phyloP scores from a whole-genome alignment of 2,113 vertebrate genomes.

The Henicopernis longicauda region DNA sequence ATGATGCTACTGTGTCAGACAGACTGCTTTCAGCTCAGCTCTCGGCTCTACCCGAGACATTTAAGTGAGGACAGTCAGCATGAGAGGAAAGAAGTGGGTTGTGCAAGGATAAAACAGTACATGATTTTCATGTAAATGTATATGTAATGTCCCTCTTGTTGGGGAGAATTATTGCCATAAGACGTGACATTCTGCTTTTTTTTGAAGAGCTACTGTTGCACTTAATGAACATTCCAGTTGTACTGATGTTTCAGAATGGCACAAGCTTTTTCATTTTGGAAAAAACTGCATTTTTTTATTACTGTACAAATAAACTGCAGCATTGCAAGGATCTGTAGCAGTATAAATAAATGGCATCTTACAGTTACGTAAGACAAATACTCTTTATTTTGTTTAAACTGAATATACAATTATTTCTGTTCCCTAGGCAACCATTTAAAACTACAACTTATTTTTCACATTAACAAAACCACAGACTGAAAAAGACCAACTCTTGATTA shows the following conservation, averaged over 20 bases:
- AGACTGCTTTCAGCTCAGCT: constrained; percentile 49
- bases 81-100: constrained; percentile 25
- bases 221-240: constrained; percentile 73
- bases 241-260: constrained; percentile 66
- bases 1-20: neutral
- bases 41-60: neutral
- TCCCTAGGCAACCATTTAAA: constrained; percentile 77
- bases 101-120: constrained; percentile 48
- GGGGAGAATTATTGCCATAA: constrained; percentile 65
- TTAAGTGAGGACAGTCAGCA: neutral
- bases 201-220: constrained; percentile 67
- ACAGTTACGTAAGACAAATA: constrained; percentile 77
- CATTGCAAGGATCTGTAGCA: constrained; percentile 67
- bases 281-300: constrained; percentile 68
- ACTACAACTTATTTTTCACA: constrained; percentile 75
- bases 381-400: constrained; percentile 79
- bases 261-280: constrained; percentile 74
- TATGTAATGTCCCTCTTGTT: constrained; percentile 66
- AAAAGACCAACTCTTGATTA: constrained; percentile 77
- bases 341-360: constrained; percentile 71
- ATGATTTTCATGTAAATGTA: constrained; percentile 70
- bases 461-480: constrained; percentile 76
- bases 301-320: constrained; percentile 67
- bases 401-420: constrained; percentile 77
- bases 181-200: constrained; percentile 69